Conservation (phyloP, 2,888 invertebrate genomes). For the Dicyrtoma fusca region DNA sequence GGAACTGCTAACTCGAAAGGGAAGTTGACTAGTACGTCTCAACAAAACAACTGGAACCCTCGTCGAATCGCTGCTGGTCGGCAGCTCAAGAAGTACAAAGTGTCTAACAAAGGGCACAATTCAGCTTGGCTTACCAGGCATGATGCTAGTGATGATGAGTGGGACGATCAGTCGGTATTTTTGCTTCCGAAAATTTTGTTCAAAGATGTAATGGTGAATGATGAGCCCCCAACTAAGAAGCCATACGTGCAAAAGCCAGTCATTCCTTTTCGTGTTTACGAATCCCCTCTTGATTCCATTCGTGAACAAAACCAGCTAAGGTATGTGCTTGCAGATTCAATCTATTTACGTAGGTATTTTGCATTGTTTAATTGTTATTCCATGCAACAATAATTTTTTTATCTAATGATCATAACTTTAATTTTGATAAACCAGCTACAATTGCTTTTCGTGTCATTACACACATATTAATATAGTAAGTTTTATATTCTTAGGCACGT, state of each 20-base stretch:
- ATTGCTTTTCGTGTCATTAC: no score
- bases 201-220: slow-evolving; percentile 21
- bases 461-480: neutral
- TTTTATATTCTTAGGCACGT: neutral
- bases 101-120: neutral
- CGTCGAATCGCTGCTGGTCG: slow-evolving; percentile 1
- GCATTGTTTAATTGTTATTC: no score
- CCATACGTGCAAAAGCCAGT: neutral
- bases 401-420: no score
- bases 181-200: slow-evolving; percentile 24
- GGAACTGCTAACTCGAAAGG: neutral
- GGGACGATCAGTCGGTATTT: slow-evolving; percentile 26
- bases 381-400: no score
- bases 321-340: no score
- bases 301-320: neutral
- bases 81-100: neutral
- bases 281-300: slow-evolving; percentile 29
- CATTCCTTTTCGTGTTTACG: slow-evolving; percentile 7
- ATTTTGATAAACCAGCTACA: no score
- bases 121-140: slow-evolving; percentile 16
- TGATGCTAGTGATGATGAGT: neutral
- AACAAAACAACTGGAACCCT: slow-evolving; percentile 1
- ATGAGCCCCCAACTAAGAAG: neutral
- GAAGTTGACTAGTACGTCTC: slow-evolving; percentile 12
- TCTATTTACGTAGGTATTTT: no score